Percentiles rank a stretch among this genome's conserved stretches.
These are phyloP conservation scores for Lineus longissimus DNA, from an alignment of 1,140 invertebrate genomes.

Conservation along the genomic window DNA sequence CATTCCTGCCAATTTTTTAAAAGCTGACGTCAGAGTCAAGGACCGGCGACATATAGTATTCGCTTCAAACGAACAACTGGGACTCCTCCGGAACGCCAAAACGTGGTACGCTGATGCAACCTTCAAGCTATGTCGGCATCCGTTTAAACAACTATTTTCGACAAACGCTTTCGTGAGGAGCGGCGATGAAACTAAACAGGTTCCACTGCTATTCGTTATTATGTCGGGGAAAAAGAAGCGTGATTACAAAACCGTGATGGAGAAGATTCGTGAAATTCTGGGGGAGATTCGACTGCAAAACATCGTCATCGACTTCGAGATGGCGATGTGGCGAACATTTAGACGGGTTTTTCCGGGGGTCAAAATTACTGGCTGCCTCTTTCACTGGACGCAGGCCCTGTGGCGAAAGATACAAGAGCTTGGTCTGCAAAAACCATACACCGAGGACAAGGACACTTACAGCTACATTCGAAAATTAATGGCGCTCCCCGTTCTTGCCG, in stretches of 20 bases:
- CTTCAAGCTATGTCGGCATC: no score
- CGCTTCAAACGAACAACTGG: slow-evolving; percentile 8
- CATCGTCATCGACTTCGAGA: no score
- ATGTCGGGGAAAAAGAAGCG: no score
- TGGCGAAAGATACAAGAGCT: not conserved
- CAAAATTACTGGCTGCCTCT: not conserved
- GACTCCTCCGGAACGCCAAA: slow-evolving; percentile 9
- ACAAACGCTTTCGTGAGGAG: no score
- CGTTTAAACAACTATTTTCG: no score
- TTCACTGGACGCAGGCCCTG: not conserved
- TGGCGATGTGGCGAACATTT: not conserved
- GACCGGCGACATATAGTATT: slow-evolving; percentile 9
- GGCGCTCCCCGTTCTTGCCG: not conserved
- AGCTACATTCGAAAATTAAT: not conserved
- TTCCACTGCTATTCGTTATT: slow-evolving; percentile 7
- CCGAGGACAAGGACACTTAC: not conserved
- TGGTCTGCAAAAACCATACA: not conserved
- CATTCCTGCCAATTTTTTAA: no score
- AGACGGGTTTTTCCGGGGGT: not conserved
- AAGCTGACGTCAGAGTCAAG: no score
- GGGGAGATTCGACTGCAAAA: no score
- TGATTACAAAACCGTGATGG: no score
- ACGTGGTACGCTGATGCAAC: slow-evolving; percentile 20
- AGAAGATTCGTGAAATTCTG: no score
- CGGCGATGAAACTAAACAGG: no score